Evolutionary conservation across 2,888 invertebrate species (phyloP), one percentile per base, ranked within the genome.

Genomic region (Torymus auratus): DNA sequence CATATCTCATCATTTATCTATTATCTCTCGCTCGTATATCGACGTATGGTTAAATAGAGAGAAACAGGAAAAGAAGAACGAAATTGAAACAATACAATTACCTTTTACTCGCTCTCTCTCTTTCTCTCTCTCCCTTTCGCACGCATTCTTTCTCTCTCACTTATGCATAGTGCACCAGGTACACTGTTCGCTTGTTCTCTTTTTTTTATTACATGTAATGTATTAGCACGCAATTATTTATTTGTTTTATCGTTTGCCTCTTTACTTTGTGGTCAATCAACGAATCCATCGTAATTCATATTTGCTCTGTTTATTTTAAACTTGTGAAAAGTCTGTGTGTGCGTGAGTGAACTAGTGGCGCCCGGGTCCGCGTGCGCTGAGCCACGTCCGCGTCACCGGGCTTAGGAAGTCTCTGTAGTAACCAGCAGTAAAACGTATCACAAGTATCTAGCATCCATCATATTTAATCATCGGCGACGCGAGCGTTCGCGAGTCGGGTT

Each of bases 311-410:
- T 74, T 79, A 56, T 70, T 77, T 70, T 55, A 60, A 64, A 71
- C 67, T n/a, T 74, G 76, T 79, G 75, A 77, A 73, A 82, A 71
- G 78, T 70, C 70, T 86, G 86, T 86, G 89, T 91, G 91, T 91
- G 91, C 91, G 88, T 90, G 90, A 90, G 90, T 91, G 90, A 91
- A 91, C 91, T 91, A 91, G 91, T 91, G 90, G 90, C 88, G 89
- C 88, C 88, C 88, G 83, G 58, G 41, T 41, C 41, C 23, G 72
- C 65, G 23, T 13, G 64, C 5, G 2, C 14, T 12, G 50, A 10
- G 85, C 85, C 88, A 90, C 89, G 87, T 89, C 88, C 87, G 87
- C 87, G 81, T 53, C 28, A 12, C 60, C 61, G 78, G 88, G 76
- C 75, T 88, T 91, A 90, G 91, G 90, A 91, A 91, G 91, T 91